Evolutionary conservation across 2,113 vertebrate genomes (phyloP), one percentile per base, ranked within the genome.

Genomic region (Strix uralensis): DNA sequence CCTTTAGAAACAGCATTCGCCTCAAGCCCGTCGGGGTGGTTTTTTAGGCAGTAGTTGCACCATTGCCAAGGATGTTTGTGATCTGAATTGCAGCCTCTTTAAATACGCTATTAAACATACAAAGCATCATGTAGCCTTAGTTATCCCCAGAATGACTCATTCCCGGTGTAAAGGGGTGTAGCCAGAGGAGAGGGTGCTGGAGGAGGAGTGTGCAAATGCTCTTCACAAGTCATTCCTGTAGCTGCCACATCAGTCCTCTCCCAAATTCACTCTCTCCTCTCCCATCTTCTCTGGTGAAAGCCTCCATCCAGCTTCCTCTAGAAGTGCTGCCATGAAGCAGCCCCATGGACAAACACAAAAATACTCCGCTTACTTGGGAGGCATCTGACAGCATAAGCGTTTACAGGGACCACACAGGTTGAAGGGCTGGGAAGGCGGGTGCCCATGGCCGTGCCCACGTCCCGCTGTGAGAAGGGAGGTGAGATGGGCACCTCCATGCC

Each of bases 11-110:
- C 1, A 77, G 23, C 27, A 65, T 80, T 69, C 70, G 46, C 38
- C 66, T 88, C 55, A 55, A 85, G 67, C 63, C 42, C 1, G 3
- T 52, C 32, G 40, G 62, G 62, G 55, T 67, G 46, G 0, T 19
- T 26, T 80, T 87, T 81, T 32, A 82, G 63, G 81, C 66, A 88
- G 38, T 5, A 65, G 36, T 55, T 12, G 0, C 49, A 71, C 7
- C 78, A 30, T 34, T 20, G 17, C 83, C 85, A 80, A 87, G 62
- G 66, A 42, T 55, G 67, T 73, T 67, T 96, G 95, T 70, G 67
- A 91, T 77, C 67, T 73, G 84, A 92, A 94, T 88, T 70, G 38
- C 32, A 67, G 25, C 38, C 27, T 25, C 2, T 10, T 81, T 87
- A 93, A 94, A 84, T 42, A 81, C 0, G 1, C 73, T 66, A 71